Evolutionary conservation across 2,113 vertebrate genomes (phyloP).

Genomic region (Muntiacus reevesi): DNA sequence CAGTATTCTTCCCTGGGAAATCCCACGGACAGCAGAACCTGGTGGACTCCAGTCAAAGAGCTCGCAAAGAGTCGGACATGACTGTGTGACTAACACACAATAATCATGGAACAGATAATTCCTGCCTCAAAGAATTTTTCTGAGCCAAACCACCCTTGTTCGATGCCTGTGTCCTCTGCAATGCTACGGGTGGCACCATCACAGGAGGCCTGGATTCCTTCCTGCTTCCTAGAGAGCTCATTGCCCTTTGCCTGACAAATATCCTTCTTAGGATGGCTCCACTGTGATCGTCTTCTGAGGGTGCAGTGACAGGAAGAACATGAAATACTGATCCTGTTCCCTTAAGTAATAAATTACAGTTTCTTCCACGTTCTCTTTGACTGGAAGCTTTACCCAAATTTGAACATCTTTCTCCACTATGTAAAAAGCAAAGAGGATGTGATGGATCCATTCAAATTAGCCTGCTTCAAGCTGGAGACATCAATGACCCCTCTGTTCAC

Average conservation of each 20-base stretch:
- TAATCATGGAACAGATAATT: neutral
- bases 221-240: neutral
- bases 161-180: neutral
- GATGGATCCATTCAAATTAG: neutral
- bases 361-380: neutral
- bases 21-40: neutral
- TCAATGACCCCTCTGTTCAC: neutral
- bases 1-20: neutral
- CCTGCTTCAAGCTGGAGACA: neutral
- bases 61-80: neutral
- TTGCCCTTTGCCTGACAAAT: neutral
- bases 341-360: neutral
- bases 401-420: neutral
- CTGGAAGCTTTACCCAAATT: neutral
- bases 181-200: neutral
- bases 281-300: neutral
- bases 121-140: neutral
- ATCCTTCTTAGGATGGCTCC: neutral
- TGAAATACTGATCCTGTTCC: neutral
- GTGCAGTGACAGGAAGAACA: neutral
- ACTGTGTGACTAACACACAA: neutral
- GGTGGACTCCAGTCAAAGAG: neutral
- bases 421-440: neutral
- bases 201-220: neutral
- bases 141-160: neutral